A percentile compares a stretch with the other conserved stretches of the same genome.
Evolutionary conservation across 2,888 invertebrate genomes (phyloP).

Genomic region (Coelopa pilipes): DNA sequence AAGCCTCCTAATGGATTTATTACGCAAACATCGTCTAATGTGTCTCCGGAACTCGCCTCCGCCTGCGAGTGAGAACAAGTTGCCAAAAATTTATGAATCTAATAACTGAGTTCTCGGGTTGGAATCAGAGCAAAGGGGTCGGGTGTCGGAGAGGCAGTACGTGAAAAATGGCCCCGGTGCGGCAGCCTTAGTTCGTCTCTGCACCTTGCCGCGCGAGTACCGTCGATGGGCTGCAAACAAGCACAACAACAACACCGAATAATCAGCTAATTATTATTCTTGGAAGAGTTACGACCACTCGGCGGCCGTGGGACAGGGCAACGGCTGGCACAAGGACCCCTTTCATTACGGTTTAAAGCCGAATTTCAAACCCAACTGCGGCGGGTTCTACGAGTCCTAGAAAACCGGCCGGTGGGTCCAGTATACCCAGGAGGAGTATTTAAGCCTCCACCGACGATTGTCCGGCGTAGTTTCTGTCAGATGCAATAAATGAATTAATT

Average conservation of each 20-base stretch:
- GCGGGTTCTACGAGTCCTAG: too few relatives aligned
- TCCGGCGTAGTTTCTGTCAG: slow-evolving; percentile 48
- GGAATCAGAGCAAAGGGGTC: neutral
- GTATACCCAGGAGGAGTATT: too few relatives aligned
- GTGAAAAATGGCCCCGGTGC: neutral
- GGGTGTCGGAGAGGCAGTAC: neutral
- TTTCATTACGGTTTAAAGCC: too few relatives aligned
- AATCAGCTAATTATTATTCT: neutral
- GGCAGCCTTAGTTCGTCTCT: neutral
- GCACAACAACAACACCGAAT: neutral
- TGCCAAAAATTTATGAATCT: slow-evolving; percentile 31
- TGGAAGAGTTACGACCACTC: neutral
- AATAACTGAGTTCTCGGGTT: slow-evolving; percentile 10
- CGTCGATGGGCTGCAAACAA: neutral
- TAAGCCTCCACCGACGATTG: slow-evolving; percentile 19
- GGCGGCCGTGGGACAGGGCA: neutral
- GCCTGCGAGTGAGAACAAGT: slow-evolving; percentile 2
- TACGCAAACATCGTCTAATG: slow-evolving; percentile 30
- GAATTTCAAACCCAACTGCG: too few relatives aligned
- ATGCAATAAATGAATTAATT: slow-evolving; percentile 52
- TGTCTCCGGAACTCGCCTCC: neutral
- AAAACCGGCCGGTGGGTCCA: too few relatives aligned
- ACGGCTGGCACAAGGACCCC: too few relatives aligned
- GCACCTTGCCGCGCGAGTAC: neutral
- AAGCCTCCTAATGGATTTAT: slow-evolving; percentile 36